These are phyloP conservation scores for Argynnis bischoffii DNA, from an alignment of 2,888 invertebrate genomes.

Conservation along the genomic window DNA sequence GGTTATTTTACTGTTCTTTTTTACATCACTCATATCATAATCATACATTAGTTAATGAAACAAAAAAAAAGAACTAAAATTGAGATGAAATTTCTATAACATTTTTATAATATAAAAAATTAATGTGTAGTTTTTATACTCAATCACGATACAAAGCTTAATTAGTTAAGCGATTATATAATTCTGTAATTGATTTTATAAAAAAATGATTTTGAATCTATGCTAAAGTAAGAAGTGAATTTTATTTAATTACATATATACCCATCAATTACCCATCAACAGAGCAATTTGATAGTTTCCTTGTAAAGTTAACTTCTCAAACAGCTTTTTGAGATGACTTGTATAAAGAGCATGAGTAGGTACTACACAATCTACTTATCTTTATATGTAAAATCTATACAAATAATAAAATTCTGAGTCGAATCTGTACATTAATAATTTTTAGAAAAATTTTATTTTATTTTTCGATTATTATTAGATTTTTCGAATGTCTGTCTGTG, in stretches of 20 bases:
- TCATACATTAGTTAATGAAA: too few relatives aligned
- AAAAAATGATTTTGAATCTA: slow-evolving; percentile 7
- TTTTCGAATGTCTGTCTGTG: too few relatives aligned
- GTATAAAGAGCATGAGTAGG: slow-evolving; percentile 5
- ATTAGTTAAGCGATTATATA: slow-evolving; percentile 5
- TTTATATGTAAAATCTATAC: background rate
- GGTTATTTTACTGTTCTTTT: too few relatives aligned
- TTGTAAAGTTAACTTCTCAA: slow-evolving; percentile 17
- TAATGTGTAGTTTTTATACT: too few relatives aligned
- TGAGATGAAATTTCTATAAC: too few relatives aligned
- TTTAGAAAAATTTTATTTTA: too few relatives aligned
- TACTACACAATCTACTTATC: background rate
- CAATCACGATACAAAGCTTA: background rate
- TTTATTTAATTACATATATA: slow-evolving; percentile 8
- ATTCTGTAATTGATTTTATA: slow-evolving; percentile 11
- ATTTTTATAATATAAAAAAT: too few relatives aligned
- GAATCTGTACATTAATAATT: too few relatives aligned
- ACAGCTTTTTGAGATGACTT: background rate
- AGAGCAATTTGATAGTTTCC: slow-evolving; percentile 7
- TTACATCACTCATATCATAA: too few relatives aligned
- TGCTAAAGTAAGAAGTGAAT: background rate
- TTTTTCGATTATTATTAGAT: too few relatives aligned
- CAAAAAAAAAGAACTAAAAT: too few relatives aligned
- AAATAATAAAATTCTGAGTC: too few relatives aligned
- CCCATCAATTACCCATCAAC: background rate